Evolutionary conservation across 2,888 invertebrate genomes (phyloP).

Genomic region (Lasioglossum marginatum): DNA sequence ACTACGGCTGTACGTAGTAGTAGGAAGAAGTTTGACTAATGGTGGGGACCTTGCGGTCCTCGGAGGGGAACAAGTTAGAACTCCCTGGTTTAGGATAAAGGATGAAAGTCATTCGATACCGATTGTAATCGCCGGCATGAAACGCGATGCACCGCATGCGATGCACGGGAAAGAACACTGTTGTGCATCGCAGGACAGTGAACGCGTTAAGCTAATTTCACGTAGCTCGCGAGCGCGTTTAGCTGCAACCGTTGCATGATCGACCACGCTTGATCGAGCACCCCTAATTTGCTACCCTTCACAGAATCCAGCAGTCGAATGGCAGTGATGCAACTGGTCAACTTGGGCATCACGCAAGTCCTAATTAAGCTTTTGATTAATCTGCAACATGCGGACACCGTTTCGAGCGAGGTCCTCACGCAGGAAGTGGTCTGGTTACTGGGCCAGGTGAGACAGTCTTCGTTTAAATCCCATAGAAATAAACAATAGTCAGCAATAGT

Average conservation of each 20-base stretch:
- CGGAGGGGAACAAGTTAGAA: no score
- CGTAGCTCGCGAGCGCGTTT: neutral
- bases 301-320: conserved; percentile 86
- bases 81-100: no score
- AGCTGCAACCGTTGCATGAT: neutral
- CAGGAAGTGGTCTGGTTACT: conserved; percentile 88
- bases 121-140: neutral
- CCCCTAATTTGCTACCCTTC: conserved; percentile 36
- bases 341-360: conserved; percentile 86
- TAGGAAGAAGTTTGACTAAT: no score
- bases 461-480: no score
- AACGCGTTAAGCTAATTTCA: neutral
- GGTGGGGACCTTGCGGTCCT: no score
- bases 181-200: neutral
- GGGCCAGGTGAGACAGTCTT: conserved; percentile 84
- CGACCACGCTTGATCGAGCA: neutral
- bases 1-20: no score
- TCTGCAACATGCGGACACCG: conserved; percentile 86
- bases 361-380: conserved; percentile 86
- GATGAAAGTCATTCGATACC: neutral
- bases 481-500: no score
- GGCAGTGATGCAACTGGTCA: conserved; percentile 86
- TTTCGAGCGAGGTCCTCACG: conserved; percentile 86
- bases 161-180: neutral
- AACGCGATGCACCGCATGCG: neutral